phyloP scores from a whole-genome alignment of 2,888 invertebrate species.

The Pediacus dermestoides region DNA sequence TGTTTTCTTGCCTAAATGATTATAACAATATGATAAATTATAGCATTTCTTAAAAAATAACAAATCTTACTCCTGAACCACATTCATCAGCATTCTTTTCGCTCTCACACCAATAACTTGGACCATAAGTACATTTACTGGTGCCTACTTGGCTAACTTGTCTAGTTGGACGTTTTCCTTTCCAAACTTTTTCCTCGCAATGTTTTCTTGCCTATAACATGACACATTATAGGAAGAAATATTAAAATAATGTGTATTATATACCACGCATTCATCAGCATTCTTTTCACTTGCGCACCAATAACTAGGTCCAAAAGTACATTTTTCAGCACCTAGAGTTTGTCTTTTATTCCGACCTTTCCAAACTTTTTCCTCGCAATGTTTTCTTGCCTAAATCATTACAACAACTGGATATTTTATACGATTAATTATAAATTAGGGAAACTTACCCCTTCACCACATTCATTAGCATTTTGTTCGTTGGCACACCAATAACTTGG shows the following conservation, averaged over 20 bases:
- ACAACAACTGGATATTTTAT: too few species aligned
- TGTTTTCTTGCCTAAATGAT: constrained; percentile 13
- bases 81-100: constrained; percentile 49
- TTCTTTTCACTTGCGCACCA: constrained; percentile 62
- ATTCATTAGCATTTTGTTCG: constrained; percentile 48
- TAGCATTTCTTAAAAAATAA: too few species aligned
- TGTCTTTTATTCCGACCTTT: too few species aligned
- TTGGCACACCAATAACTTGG: constrained; percentile 72
- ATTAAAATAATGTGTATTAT: too few species aligned
- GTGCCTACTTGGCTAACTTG: constrained; percentile 8
- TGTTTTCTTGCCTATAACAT: constrained; percentile 13
- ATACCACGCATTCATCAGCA: constrained; percentile 52
- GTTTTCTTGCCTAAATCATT: too few species aligned
- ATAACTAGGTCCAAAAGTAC: constrained; percentile 72
- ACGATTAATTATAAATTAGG: too few species aligned
- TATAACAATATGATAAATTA: too few species aligned
- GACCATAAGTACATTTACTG: constrained; percentile 66
- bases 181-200: constrained; percentile 16
- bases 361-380: too few species aligned
- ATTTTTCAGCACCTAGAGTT: too few species aligned
- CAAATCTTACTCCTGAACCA: constrained; percentile 34
- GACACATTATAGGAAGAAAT: too few species aligned
- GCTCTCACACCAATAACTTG: constrained; percentile 69
- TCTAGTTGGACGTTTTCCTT: constrained; percentile 8
- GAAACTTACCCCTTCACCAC: constrained; percentile 35